A percentile compares a stretch with the other conserved stretches of the same genome.
Conservation (phyloP, 2,113 vertebrate genomes). For the Cyprinus carpio region DNA sequence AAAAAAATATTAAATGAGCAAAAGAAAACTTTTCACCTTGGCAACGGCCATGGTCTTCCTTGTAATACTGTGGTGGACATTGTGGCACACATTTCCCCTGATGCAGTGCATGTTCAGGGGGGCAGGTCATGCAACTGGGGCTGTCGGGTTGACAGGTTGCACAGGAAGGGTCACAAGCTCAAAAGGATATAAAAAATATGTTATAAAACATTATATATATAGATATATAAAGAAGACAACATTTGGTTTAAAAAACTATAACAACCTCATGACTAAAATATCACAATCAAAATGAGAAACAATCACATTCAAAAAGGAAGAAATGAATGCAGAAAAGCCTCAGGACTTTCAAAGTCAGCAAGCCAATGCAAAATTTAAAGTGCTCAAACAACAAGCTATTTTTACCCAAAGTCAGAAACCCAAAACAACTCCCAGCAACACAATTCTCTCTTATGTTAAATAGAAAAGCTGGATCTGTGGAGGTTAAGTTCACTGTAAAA, state of each 20-base stretch:
- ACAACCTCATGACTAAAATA: neutral
- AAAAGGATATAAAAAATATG: neutral
- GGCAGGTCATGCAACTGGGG: conserved; percentile 81
- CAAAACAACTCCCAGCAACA: conserved; percentile 7
- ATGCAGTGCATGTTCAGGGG: conserved; percentile 72
- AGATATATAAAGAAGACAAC: neutral
- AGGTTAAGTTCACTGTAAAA: neutral
- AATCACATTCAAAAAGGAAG: neutral
- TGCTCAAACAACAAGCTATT: conserved; percentile 11
- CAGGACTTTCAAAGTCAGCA: conserved; percentile 9
- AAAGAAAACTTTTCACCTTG: conserved; percentile 73
- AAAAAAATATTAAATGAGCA: neutral
- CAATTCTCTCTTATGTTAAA: neutral
- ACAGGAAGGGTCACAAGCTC: conserved; percentile 86
- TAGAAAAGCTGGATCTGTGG: neutral
- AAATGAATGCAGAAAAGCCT: conserved; percentile 20
- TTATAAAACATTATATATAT: neutral
- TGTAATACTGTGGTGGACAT: conserved; percentile 80
- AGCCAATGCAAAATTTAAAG: conserved; percentile 12
- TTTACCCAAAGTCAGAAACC: neutral
- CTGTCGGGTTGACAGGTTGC: conserved; percentile 80
- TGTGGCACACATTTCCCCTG: conserved; percentile 78
- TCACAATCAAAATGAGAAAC: neutral
- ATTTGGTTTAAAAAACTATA: neutral
- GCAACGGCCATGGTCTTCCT: conserved; percentile 73